Percentiles rank a stretch among this genome's conserved stretches.
Conservation (phyloP, 1,140 invertebrate species). For the Zaprionus tsacasi region DNA sequence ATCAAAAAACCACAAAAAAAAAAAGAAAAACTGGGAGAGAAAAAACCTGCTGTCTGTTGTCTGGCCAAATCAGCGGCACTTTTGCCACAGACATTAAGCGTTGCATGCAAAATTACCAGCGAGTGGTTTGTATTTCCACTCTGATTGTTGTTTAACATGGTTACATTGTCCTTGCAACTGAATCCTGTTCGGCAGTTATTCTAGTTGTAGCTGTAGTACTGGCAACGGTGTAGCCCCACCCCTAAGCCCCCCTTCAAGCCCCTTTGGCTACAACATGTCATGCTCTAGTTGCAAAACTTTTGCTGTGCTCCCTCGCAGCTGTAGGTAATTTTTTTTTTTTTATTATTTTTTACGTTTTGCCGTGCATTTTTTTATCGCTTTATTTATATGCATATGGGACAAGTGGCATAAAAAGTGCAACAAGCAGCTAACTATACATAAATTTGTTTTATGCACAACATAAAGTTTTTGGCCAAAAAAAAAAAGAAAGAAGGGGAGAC, state of each 20-base stretch:
- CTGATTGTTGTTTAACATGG: slow-evolving; percentile 83
- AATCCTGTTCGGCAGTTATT: slow-evolving; percentile 61
- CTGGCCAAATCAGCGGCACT: slow-evolving; percentile 80
- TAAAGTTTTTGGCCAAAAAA: slow-evolving; percentile 51
- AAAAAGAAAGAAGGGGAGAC: background rate
- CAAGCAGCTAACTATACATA: slow-evolving; percentile 54
- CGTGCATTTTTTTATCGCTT: slow-evolving; percentile 63
- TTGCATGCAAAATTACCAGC: slow-evolving; percentile 82
- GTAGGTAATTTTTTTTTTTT: slow-evolving; percentile 6
- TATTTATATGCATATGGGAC: slow-evolving; percentile 74
- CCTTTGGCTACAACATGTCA: slow-evolving; percentile 70
- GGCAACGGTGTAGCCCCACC: slow-evolving; percentile 54
- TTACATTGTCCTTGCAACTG: slow-evolving; percentile 80
- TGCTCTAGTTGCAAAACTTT: slow-evolving; percentile 78
- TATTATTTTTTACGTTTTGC: slow-evolving; percentile 18
- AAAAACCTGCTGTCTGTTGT: slow-evolving; percentile 28
- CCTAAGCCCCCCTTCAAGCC: background rate
- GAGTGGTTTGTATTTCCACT: slow-evolving; percentile 82
- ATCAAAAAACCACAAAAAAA: slow-evolving; percentile 7
- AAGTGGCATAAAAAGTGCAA: slow-evolving; percentile 51
- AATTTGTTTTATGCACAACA: slow-evolving; percentile 67
- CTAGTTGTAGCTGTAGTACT: slow-evolving; percentile 17
- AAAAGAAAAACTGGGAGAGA: background rate
- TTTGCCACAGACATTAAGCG: slow-evolving; percentile 80
- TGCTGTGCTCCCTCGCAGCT: slow-evolving; percentile 31